These are phyloP conservation scores for Caenorhabditis panamensis DNA, from an alignment of 2,888 invertebrate genomes.

Conservation along the genomic window DNA sequence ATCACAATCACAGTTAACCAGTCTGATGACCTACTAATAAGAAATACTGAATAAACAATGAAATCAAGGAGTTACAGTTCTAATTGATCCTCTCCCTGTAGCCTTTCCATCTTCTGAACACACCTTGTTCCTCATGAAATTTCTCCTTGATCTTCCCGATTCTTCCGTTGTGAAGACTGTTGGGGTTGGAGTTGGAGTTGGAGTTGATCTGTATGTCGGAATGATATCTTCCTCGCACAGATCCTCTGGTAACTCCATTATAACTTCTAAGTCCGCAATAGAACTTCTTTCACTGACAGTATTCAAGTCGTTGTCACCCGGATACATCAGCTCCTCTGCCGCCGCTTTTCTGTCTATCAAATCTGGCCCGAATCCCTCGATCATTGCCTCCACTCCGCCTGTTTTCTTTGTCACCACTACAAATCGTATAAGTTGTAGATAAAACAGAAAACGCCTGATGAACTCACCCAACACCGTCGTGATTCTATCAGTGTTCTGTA, in stretches of 20 bases:
- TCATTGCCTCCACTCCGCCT: constrained; percentile 7
- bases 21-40: not conserved
- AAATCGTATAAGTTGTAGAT: constrained; percentile 1
- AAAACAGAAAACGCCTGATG: too few relatives aligned
- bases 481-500: constrained; percentile 16
- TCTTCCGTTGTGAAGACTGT: constrained; percentile 20
- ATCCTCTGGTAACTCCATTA: constrained; percentile 3
- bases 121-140: constrained; percentile 24
- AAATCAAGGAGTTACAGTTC: not conserved
- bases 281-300: constrained; percentile 41
- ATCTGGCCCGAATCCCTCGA: not conserved
- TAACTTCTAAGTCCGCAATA: constrained; percentile 5
- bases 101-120: constrained; percentile 12
- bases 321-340: constrained; percentile 49
- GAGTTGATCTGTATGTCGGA: too few relatives aligned
- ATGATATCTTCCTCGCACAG: not conserved
- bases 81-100: not conserved
- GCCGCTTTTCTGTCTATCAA: constrained; percentile 32
- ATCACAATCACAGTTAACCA: not conserved
- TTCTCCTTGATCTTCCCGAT: constrained; percentile 16
- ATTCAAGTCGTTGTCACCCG: constrained; percentile 46
- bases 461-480: constrained; percentile 15
- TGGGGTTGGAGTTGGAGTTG: constrained; percentile 4
- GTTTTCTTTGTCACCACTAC: constrained; percentile 20
- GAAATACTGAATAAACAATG: not conserved